Evolutionary conservation across 2,888 invertebrate species (phyloP), one percentile per base, ranked within the genome.

Genomic region (Volucella inanis): DNA sequence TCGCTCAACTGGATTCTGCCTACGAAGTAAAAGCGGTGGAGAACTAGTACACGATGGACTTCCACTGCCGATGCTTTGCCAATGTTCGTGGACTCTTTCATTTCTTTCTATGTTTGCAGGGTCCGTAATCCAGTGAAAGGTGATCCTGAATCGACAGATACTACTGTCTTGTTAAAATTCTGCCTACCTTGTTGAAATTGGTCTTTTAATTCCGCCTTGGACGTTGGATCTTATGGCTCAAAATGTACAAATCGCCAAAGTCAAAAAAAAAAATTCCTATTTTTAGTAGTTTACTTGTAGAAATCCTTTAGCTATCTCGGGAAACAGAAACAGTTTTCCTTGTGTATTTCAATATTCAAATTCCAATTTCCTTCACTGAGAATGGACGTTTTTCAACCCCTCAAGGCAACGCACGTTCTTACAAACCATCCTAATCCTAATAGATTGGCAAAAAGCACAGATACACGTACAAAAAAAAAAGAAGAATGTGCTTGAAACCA

Each of bases 401-500:
- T 15, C 10, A 72, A 61, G 50, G 61, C 15, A 15, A 15, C 18
- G 8, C 38, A 45, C 8, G 12, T 43, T 52, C 18, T 49, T 11
- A 50, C 54, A 82, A 65, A 78, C 68, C 72, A 79, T 75, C n/a
- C n/a, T 70, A 15, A 45, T 62, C 18, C 31, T 70, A 70, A 70
- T 75, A 78, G 65, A 84, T 84, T 84, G 75, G 74, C 61, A 84
- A 65, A 75, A 65, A 49, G 45, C 8, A 54, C 15, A 12, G 18
- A 38, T 45, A 47, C 15, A 65, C 59, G 49, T 9, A 49, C 61
- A 52, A 47, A 52, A 45, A 64, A 18, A 72, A 10, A 43, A 9
- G 8, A 6, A 62, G 55, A 38, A 45, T 55, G 49, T 14, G 64
- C 65, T 50, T 68, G 57, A 76, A 85, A 85, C 85, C 85, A 68